Percentiles rank a stretch among this genome's conserved stretches.
Conservation (phyloP, 2,113 vertebrate genomes). For the Calidris pygmaea region DNA sequence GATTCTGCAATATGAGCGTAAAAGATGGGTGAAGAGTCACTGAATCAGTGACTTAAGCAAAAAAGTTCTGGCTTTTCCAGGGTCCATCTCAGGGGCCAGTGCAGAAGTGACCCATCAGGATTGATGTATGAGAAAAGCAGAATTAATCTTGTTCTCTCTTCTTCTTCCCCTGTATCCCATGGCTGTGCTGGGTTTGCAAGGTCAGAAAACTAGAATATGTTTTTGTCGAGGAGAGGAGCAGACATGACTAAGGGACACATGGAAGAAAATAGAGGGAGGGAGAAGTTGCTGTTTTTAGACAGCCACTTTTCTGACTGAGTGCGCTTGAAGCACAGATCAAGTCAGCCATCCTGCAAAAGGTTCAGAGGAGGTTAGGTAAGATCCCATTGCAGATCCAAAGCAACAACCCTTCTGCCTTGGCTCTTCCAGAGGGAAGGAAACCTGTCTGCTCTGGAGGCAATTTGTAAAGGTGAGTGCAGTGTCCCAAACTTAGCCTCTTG, state of each 20-base stretch:
- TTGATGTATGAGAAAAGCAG: background rate
- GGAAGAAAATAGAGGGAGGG: background rate
- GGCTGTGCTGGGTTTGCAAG: background rate
- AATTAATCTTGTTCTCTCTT: background rate
- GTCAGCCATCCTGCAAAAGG: background rate
- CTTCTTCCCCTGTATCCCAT: background rate
- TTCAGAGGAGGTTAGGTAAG: background rate
- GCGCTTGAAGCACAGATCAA: background rate
- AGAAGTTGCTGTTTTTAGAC: background rate
- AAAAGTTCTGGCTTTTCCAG: background rate
- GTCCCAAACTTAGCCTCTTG: background rate
- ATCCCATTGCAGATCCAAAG: background rate
- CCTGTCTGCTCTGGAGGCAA: background rate
- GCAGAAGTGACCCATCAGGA: background rate
- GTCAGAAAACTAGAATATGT: background rate
- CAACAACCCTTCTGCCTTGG: background rate
- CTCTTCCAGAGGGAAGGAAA: background rate
- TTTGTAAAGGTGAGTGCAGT: background rate
- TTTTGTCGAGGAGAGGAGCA: background rate
- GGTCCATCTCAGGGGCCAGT: background rate
- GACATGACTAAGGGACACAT: background rate
- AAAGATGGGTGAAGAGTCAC: background rate
- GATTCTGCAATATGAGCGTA: background rate
- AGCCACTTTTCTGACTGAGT: conserved; percentile 4
- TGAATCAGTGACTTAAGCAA: background rate